Conservation (phyloP, 2,797 vertebrate species). For the Cirrhinus mrigala region DNA sequence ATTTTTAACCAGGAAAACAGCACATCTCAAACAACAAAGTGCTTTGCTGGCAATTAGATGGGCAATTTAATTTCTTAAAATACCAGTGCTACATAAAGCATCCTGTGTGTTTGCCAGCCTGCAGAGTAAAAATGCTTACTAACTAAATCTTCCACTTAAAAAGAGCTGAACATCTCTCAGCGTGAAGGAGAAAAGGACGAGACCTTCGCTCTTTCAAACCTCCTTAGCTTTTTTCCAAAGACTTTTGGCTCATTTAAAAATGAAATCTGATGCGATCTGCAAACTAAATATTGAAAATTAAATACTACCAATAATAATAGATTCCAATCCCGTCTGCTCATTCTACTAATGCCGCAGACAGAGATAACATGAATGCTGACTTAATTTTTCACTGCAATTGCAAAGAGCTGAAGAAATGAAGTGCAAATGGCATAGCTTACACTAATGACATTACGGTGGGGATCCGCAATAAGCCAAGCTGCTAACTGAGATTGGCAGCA, state of each 20-base stretch:
- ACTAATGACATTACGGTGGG: conserved; percentile 43
- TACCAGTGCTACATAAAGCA: conserved; percentile 16
- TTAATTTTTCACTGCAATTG: conserved; percentile 9
- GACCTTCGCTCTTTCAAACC: not conserved
- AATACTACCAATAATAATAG: conserved; percentile 10
- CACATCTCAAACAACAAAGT: conserved; percentile 5
- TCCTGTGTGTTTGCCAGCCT: not conserved
- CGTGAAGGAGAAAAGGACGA: not conserved
- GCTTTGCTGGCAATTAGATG: conserved; percentile 31
- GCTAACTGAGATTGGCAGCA: conserved; percentile 39
- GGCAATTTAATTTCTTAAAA: conserved; percentile 23
- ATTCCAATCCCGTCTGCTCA: not conserved
- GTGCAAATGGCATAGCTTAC: conserved; percentile 32
- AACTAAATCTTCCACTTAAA: conserved; percentile 22
- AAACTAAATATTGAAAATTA: conserved; percentile 11
- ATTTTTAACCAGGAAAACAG: conserved; percentile 16
- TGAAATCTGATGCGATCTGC: not conserved
- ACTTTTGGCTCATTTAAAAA: conserved; percentile 18
- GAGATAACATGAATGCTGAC: conserved; percentile 32
- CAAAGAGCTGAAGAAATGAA: conserved; percentile 28
- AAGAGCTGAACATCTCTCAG: not conserved
- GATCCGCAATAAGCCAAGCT: conserved; percentile 34
- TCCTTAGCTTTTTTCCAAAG: conserved; percentile 4
- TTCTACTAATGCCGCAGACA: not conserved
- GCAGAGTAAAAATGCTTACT: not conserved